Evolutionary conservation across 2,797 vertebrate genomes (phyloP), one percentile per base, ranked within the genome.

Genomic region (Mastacembelus armatus): DNA sequence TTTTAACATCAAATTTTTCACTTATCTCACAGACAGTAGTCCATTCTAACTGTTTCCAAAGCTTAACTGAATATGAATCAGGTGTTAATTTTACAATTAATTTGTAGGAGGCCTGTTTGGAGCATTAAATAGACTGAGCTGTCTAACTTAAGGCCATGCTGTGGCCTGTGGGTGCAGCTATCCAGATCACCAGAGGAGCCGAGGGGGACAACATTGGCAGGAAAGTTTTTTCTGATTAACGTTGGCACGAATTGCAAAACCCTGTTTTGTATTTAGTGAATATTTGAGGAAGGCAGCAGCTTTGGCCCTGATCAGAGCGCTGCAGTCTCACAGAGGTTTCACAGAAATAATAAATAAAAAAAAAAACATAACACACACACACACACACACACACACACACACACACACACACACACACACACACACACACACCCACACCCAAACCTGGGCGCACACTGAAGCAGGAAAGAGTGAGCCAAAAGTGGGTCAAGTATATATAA

Each of bases 401-500:
- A n/a, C n/a, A n/a, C n/a, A n/a, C n/a, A n/a, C n/a, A n/a, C n/a
- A n/a, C n/a, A n/a, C n/a, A n/a, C n/a, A n/a, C n/a, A n/a, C n/a
- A n/a, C n/a, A n/a, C n/a, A n/a, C n/a, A n/a, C n/a, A n/a, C n/a
- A n/a, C n/a, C n/a, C n/a, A n/a, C n/a, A n/a, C n/a, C n/a, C n/a
- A n/a, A n/a, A 81, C 57, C 59, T 52, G 56, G 29, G 59, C 24
- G 50, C 70, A 70, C 3, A 69, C 29, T 2, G 40, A 80, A 57
- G 76, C 60, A 63, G 68, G 54, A 14, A 32, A 57, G 19, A 48
- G 24, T 10, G 39, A 64, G 33, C 57, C 14, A 64, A 88, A 92
- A 91, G 83, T 93, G 91, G 91, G 92, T 92, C 90, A 93, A 78
- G 80, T 91, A 83, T 88, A 78, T 80, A 74, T 85, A 85, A 86